Conservation (phyloP, 2,113 vertebrate genomes). For the Beaufortia kweichowensis region DNA sequence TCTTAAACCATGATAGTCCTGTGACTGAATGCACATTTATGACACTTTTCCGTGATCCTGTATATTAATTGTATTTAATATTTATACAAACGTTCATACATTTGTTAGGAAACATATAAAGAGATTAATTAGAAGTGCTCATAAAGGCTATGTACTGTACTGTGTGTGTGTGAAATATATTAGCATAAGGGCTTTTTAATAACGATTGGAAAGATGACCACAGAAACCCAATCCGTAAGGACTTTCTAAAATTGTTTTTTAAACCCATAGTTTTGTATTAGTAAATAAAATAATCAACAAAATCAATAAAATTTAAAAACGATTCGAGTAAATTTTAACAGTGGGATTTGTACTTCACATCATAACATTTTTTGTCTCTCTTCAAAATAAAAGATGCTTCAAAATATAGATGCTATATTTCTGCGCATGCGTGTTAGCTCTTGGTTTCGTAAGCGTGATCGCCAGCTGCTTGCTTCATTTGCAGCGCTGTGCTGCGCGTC, state of each 20-base stretch:
- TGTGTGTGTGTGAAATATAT: not conserved
- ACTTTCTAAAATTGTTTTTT: not conserved
- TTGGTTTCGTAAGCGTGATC: too few species aligned
- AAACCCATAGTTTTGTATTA: too few species aligned
- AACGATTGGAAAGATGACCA: not conserved
- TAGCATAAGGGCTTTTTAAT: constrained; percentile 47
- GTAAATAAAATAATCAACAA: too few species aligned
- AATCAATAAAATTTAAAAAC: constrained; percentile 5
- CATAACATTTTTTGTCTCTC: not conserved
- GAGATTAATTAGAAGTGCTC: not conserved
- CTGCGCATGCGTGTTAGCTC: too few species aligned
- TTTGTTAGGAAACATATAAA: constrained; percentile 10
- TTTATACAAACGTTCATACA: not conserved
- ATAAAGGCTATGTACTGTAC: not conserved
- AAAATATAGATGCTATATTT: too few species aligned
- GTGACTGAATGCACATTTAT: constrained; percentile 5
- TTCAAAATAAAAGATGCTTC: constrained; percentile 29
- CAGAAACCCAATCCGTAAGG: not conserved
- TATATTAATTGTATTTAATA: constrained; percentile 23
- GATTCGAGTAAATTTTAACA: too few species aligned
- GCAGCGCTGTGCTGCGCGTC: too few species aligned
- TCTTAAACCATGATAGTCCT: constrained; percentile 13
- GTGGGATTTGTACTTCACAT: constrained; percentile 38
- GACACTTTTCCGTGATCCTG: constrained; percentile 24
- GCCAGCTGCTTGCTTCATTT: too few species aligned